Conservation (phyloP, 2,797 vertebrate genomes). For the Tangara arthus region DNA sequence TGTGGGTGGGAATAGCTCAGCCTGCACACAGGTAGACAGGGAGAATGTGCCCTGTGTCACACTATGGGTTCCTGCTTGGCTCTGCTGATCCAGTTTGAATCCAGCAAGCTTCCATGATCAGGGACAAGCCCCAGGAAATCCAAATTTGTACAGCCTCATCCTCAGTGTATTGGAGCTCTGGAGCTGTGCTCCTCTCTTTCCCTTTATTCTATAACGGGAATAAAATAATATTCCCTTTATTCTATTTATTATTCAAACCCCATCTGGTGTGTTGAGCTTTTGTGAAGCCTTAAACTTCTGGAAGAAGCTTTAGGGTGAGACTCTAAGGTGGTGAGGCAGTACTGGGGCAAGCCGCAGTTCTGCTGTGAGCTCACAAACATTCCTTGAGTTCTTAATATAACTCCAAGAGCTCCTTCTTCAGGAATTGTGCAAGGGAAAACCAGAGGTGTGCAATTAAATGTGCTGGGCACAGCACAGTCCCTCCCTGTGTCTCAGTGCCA, state of each 20-base stretch:
- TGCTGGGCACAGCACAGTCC: neutral
- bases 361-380: neutral
- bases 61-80: neutral
- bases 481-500: neutral
- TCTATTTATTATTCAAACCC: no score
- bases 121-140: neutral
- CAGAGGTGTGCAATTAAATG: neutral
- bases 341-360: neutral
- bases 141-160: neutral
- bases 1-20: neutral
- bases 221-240: no score
- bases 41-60: neutral
- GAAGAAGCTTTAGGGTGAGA: neutral
- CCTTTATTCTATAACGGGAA: neutral
- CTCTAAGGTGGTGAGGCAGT: neutral
- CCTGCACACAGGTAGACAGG: neutral
- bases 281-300: neutral
- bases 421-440: neutral
- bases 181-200: neutral
- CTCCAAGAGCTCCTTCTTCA: neutral
- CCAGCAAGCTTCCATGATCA: neutral
- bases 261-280: neutral
- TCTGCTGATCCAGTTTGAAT: neutral
- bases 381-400: neutral
- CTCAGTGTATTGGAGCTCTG: neutral